Percentiles rank a stretch among this genome's conserved stretches.
Conservation (phyloP, 2,888 invertebrate genomes). For the Anaspis maculata region DNA sequence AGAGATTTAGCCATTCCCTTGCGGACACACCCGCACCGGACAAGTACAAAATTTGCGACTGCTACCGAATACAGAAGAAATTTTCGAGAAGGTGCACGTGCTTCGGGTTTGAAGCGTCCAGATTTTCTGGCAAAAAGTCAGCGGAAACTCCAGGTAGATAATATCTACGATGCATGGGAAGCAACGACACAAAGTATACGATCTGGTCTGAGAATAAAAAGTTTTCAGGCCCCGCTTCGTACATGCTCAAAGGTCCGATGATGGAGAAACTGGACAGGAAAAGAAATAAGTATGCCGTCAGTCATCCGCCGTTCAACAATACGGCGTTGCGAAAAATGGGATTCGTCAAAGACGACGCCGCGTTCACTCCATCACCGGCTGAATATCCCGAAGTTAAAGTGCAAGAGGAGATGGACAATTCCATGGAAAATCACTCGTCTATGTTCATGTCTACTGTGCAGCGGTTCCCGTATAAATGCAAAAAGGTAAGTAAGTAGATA, state of each 20-base stretch:
- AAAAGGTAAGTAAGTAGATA: background rate
- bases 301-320: constrained; percentile 23
- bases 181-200: too few relatives aligned
- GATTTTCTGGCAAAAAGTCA: constrained; percentile 6
- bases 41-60: constrained; percentile 20
- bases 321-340: constrained; percentile 20
- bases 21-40: constrained; percentile 22
- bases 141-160: constrained; percentile 6
- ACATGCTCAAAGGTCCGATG: constrained; percentile 19
- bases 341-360: constrained; percentile 16
- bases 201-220: too few relatives aligned
- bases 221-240: constrained; percentile 21
- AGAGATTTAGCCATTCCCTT: constrained; percentile 18
- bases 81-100: constrained; percentile 18
- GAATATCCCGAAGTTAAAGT: constrained; percentile 24
- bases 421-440: constrained; percentile 2
- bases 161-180: too few relatives aligned
- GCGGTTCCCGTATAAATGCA: background rate
- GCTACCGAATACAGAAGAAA: constrained; percentile 10
- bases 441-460: constrained; percentile 3
- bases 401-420: background rate
- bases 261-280: constrained; percentile 18
- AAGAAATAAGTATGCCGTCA: constrained; percentile 14
- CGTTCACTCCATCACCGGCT: constrained; percentile 22
- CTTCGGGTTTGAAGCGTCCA: constrained; percentile 14